Evolutionary conservation across 2,888 invertebrate genomes (phyloP).

Genomic region (Anoncus sp.): DNA sequence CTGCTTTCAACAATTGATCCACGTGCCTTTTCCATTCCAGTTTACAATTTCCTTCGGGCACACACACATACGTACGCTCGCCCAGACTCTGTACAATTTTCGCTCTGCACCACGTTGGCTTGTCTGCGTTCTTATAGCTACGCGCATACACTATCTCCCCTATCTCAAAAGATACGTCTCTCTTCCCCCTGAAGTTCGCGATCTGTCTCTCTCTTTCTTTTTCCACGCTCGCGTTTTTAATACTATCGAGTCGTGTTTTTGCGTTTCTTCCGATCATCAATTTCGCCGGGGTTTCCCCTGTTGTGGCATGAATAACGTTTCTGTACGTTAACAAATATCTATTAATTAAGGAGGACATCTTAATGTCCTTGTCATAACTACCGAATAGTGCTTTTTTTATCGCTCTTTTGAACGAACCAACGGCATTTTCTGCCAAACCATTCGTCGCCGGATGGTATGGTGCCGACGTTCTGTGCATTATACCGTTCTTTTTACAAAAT

Average conservation of each 20-base stretch:
- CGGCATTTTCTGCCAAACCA: constrained; percentile 54
- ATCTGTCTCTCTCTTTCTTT: constrained; percentile 40
- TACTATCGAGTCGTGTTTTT: constrained; percentile 34
- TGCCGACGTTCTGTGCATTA: constrained; percentile 51
- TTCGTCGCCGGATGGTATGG: constrained; percentile 56
- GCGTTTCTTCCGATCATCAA: constrained; percentile 33
- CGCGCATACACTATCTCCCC: constrained; percentile 43
- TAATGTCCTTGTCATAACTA: constrained; percentile 9
- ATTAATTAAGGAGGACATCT: constrained; percentile 22
- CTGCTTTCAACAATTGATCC: constrained; percentile 43
- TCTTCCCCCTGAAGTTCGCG: constrained; percentile 35
- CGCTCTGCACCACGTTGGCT: constrained; percentile 36
- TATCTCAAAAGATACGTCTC: constrained; percentile 31
- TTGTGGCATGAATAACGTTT: constrained; percentile 43
- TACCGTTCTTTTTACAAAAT: constrained; percentile 58
- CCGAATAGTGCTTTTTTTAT: no score
- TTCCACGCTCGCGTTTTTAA: constrained; percentile 1
- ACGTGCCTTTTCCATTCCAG: constrained; percentile 44
- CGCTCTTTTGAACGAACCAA: constrained; percentile 47
- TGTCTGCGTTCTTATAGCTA: constrained; percentile 47
- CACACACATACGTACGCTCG: constrained; percentile 15
- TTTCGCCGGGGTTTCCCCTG: constrained; percentile 38
- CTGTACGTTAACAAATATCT: constrained; percentile 51
- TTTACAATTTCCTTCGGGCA: constrained; percentile 8
- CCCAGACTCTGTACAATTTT: background rate